Conservation (phyloP, 2,888 invertebrate genomes). For the Eupithecia pulchellata region DNA sequence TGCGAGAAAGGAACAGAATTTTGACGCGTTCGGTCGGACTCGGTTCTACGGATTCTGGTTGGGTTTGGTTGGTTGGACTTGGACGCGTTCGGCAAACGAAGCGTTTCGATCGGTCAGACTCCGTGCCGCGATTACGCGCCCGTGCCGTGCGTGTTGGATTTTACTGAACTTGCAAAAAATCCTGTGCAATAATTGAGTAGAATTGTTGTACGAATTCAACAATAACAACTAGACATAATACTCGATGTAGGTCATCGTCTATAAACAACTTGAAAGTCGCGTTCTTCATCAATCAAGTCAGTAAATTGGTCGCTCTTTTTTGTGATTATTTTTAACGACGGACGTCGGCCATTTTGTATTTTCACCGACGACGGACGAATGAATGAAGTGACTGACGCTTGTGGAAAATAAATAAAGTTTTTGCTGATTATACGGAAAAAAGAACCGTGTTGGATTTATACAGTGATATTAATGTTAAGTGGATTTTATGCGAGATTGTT, state of each 20-base stretch:
- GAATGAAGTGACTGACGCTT: conserved; percentile 59
- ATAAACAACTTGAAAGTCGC: conserved; percentile 23
- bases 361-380: conserved; percentile 52
- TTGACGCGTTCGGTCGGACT: conserved; percentile 52
- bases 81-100: conserved; percentile 47
- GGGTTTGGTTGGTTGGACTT: conserved; percentile 28
- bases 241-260: conserved; percentile 15
- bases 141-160: conserved; percentile 24
- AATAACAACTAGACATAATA: conserved; percentile 24
- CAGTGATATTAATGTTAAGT: conserved; percentile 9
- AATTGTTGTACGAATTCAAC: conserved; percentile 24
- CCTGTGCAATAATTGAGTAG: conserved; percentile 16
- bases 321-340: conserved; percentile 55
- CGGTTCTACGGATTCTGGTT: conserved; percentile 13
- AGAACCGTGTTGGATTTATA: conserved; percentile 21
- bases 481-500: conserved; percentile 25
- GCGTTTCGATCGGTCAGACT: conserved; percentile 31
- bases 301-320: conserved; percentile 12
- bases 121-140: conserved; percentile 19
- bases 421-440: not conserved
- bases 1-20: conserved; percentile 72
- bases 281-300: conserved; percentile 20
- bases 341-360: conserved; percentile 78
- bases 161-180: not conserved
- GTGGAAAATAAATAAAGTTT: conserved; percentile 61